phyloP scores from a whole-genome alignment of 37 sponge, comb jelly and placozoan species.

The Haliclona indistincta region DNA sequence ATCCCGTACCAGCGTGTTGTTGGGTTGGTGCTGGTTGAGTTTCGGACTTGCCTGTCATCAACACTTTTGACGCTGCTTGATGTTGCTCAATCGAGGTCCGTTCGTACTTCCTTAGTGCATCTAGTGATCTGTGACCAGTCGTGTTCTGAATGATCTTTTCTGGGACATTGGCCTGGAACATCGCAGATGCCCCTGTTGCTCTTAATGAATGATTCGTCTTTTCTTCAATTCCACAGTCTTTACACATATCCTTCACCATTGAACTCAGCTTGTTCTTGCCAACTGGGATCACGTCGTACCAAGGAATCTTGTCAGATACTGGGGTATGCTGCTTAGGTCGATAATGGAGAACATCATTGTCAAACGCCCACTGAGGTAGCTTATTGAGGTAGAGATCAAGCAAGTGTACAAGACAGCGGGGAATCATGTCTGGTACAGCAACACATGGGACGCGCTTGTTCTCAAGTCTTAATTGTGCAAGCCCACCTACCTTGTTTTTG shows the following conservation, averaged over 20 bases:
- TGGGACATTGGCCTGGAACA: conserved; percentile 14
- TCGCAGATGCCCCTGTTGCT: conserved; percentile 6
- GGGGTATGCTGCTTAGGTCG: conserved; percentile 6
- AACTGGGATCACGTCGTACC: conserved; percentile 13
- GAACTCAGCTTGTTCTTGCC: conserved; percentile 28
- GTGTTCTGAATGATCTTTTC: conserved; percentile 27
- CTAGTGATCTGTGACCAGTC: conserved; percentile 33
- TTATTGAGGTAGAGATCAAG: conserved; percentile 4
- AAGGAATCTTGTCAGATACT: not conserved
- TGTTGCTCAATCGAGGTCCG: conserved; percentile 24
- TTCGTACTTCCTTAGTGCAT: conserved; percentile 30
- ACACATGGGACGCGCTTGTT: conserved; percentile 20
- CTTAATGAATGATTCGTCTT: conserved; percentile 37
- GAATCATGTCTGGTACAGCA: conserved; percentile 33
- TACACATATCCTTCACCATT: conserved; percentile 31
- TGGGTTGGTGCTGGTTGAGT: too few species aligned
- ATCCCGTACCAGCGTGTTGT: not conserved
- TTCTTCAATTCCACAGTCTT: conserved; percentile 5
- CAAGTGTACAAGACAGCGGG: conserved; percentile 7
- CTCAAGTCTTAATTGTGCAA: conserved; percentile 6
- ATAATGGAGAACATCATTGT: conserved; percentile 19
- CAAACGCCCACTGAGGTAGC: conserved; percentile 10
- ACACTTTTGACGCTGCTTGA: too few species aligned
- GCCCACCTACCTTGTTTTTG: conserved; percentile 35
- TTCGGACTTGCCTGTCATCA: too few species aligned